Evolutionary conservation across 1,140 invertebrate species (phyloP).

Genomic region (Lucilia cuprina): DNA sequence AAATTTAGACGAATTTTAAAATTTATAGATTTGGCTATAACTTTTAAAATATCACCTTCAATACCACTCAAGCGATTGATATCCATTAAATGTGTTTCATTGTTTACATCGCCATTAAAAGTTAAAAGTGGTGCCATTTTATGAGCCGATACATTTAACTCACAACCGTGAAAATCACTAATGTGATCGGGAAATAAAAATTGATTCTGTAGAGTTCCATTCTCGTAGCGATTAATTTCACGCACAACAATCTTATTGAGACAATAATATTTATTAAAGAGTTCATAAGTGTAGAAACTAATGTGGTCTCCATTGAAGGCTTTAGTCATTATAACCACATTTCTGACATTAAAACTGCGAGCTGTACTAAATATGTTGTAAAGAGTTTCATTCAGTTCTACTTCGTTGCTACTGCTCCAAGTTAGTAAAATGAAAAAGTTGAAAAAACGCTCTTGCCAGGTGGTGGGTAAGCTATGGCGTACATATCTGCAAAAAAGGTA

Average conservation of each 20-base stretch:
- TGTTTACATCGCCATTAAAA: constrained; percentile 19
- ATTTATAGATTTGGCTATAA: constrained; percentile 22
- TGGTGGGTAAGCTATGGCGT: background rate
- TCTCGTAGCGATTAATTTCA: constrained; percentile 20
- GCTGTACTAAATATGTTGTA: constrained; percentile 10
- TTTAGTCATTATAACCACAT: constrained; percentile 37
- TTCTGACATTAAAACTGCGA: constrained; percentile 7
- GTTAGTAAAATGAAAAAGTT: constrained; percentile 39
- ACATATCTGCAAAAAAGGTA: constrained; percentile 17
- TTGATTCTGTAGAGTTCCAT: constrained; percentile 17
- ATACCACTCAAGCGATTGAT: constrained; percentile 10
- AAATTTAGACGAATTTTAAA: constrained; percentile 22
- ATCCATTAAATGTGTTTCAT: background rate
- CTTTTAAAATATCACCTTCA: constrained; percentile 32
- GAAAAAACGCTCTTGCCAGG: constrained; percentile 26
- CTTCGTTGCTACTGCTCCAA: background rate
- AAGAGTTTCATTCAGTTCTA: background rate
- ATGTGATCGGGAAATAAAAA: constrained; percentile 25
- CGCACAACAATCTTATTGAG: background rate
- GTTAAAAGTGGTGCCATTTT: constrained; percentile 3
- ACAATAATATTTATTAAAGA: background rate
- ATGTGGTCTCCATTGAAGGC: background rate
- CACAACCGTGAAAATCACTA: constrained; percentile 19
- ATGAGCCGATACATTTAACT: constrained; percentile 8
- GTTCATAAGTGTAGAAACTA: constrained; percentile 30